Percentiles rank a stretch among this genome's conserved stretches.
Conservation (phyloP, 2,113 vertebrate genomes). For the Caloenas nicobarica region DNA sequence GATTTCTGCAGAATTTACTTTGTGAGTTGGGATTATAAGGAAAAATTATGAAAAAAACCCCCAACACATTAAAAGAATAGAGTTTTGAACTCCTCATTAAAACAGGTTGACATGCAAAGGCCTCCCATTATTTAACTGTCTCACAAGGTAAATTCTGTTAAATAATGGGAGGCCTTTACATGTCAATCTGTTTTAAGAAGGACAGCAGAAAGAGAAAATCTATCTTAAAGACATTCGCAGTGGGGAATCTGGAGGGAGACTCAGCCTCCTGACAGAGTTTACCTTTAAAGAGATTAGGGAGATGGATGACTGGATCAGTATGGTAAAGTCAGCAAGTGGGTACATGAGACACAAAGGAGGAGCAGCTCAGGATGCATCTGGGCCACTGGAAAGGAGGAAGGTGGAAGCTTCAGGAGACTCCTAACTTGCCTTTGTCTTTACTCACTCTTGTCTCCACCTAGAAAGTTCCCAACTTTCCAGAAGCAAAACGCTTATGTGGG, state of each 20-base stretch:
- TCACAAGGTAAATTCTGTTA: neutral
- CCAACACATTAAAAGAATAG: too few species aligned
- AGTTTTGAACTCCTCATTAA: too few species aligned
- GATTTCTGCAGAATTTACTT: neutral
- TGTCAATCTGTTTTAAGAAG: neutral
- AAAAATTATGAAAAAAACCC: too few species aligned
- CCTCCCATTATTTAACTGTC: too few species aligned
- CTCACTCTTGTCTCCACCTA: neutral
- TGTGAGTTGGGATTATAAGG: neutral
- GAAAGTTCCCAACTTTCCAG: neutral
- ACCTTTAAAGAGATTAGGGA: neutral
- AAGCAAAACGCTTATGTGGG: neutral
- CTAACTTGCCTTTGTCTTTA: neutral
- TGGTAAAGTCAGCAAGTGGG: neutral
- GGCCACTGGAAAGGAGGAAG: neutral
- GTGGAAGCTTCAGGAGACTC: neutral
- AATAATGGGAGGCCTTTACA: neutral
- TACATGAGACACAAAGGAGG: neutral
- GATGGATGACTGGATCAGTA: neutral
- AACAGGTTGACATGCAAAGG: too few species aligned
- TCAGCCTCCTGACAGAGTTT: neutral
- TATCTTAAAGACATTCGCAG: neutral
- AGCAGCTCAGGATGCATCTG: neutral
- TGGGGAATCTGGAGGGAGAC: accelerated
- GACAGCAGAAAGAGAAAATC: neutral